Evolutionary conservation across 2,888 invertebrate species (phyloP).

Genomic region (Caenorhabditis sp.): DNA sequence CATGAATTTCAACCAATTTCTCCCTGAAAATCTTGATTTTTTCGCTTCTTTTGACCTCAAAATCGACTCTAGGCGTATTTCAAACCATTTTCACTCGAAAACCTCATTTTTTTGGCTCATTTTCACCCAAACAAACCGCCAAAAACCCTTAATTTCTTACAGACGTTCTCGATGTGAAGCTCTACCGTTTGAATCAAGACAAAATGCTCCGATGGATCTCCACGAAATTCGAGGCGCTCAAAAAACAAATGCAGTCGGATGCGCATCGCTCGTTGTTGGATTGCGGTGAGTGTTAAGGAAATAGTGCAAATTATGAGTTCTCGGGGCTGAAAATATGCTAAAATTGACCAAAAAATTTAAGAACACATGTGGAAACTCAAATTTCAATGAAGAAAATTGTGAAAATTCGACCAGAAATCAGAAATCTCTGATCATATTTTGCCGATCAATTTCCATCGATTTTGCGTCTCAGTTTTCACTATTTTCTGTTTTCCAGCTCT

Average conservation of each 20-base stretch:
- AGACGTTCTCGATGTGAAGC: constrained; percentile 72
- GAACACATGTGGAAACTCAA: no score
- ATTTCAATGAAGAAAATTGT: no score
- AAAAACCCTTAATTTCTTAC: constrained; percentile 8
- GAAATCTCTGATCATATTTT: no score
- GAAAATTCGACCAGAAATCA: no score
- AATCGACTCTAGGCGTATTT: no score
- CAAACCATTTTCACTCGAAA: no score
- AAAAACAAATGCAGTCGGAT: constrained; percentile 60
- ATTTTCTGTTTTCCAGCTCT: background rate
- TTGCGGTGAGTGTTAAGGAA: constrained; percentile 53
- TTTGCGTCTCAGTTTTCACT: background rate
- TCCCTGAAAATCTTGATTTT: background rate
- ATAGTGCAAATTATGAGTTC: background rate
- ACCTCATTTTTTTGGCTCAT: background rate
- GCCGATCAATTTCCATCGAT: background rate
- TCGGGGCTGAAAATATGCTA: background rate
- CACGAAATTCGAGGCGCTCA: constrained; percentile 67
- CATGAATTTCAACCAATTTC: no score
- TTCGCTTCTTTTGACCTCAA: no score
- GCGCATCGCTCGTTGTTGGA: constrained; percentile 68
- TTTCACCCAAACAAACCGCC: background rate
- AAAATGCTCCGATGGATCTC: constrained; percentile 75
- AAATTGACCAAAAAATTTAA: background rate
- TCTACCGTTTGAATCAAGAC: constrained; percentile 73